phyloP scores from a whole-genome alignment of 2,113 vertebrate species.

The Cryptomyrus ogoouensis region DNA sequence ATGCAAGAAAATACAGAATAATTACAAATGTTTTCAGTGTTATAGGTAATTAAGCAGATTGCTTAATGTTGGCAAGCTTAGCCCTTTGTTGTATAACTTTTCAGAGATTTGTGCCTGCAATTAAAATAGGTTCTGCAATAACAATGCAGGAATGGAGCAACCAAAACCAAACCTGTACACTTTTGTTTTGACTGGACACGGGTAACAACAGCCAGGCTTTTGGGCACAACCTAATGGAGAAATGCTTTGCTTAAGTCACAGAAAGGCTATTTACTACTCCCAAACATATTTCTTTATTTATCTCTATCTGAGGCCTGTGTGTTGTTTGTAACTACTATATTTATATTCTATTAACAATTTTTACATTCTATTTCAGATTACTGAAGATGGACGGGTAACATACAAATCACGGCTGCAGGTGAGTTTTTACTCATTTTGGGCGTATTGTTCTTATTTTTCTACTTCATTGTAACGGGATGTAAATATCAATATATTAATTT shows the following conservation, averaged over 20 bases:
- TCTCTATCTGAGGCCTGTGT: background rate
- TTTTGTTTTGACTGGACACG: background rate
- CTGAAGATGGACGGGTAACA: slow-evolving; percentile 12
- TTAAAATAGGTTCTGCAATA: background rate
- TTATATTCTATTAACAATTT: background rate
- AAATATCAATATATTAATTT: background rate
- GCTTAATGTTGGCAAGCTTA: background rate
- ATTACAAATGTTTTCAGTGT: background rate
- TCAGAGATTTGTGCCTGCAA: background rate
- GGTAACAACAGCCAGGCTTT: background rate
- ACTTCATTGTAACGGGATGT: background rate
- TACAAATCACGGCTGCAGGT: slow-evolving; percentile 52
- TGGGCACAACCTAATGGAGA: background rate
- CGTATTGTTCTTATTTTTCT: background rate
- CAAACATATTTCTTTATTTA: background rate
- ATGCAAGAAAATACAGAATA: background rate
- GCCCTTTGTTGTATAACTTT: background rate
- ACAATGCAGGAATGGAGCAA: background rate
- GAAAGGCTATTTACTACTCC: background rate
- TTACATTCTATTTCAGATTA: slow-evolving; percentile 39
- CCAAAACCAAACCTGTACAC: background rate
- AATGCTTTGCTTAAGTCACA: background rate
- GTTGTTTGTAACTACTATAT: background rate
- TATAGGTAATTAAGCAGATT: background rate
- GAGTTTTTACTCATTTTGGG: slow-evolving; percentile 5